Base-by-base conservation (phyloP, 2,113 vertebrate genomes). In the Monopterus albus region DNA sequence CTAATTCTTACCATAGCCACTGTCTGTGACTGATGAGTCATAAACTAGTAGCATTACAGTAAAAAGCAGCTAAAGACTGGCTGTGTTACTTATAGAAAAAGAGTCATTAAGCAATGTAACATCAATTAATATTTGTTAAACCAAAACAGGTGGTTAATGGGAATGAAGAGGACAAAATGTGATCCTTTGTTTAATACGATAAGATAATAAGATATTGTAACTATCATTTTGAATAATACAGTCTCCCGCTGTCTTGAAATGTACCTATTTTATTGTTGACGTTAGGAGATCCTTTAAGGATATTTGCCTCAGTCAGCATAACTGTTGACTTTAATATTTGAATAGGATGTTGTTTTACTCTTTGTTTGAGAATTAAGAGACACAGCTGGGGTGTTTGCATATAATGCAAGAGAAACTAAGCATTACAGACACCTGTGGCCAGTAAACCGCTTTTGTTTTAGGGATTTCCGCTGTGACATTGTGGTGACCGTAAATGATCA, bases 1-100 rank as follows among this genome's bases (percentile, higher is more conserved):
- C 1, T 5, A 10, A 39, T 45, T 70, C 14, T 1, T 13, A 26
- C 40, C 23, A 69, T 72, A 20, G 5, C 1, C 14, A 29, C 12
- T n/a, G 47, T 35, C 7, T 13, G 7, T 7, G 3, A 21, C 0
- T 3, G 15, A 60, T 56, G 64, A 74, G n/a, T 69, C 58, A 82
- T 21, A 31, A 17, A 31, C n/a, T 13, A 0, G n/a, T n/a, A n/a
- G n/a, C n/a, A 23, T 17, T 14, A 7, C 28, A 28, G 3, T 17
- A 23, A 45, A 45, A 46, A 4, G n/a, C n/a, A 12, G 13, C 1
- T 20, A 6, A 4, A 25, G 3, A 26, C 10, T 20, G n/a, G 8
- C 6, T 1, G 2, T 15, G 20, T n/a, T n/a, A n/a, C n/a, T n/a
- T 13, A 18, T 2, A 60, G 46, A 20, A 25, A 50, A 0, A n/a